Evolutionary conservation across 2,113 vertebrate species (phyloP).

Genomic region (Tretioscincus oriximinensis): DNA sequence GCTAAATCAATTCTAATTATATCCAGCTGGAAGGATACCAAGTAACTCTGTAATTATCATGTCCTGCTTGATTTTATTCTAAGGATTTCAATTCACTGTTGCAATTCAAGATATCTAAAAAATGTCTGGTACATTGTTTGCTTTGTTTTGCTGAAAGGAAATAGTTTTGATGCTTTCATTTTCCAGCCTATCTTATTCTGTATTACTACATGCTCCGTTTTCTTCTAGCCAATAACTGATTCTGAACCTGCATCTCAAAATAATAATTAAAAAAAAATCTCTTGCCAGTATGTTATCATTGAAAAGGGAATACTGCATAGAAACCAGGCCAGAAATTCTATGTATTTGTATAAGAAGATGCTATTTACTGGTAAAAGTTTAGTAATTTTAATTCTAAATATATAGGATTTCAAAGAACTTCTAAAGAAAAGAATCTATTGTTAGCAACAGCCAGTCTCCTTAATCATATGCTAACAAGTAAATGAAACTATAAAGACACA

Average conservation of each 20-base stretch:
- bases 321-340: too few relatives aligned
- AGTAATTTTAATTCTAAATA: too few relatives aligned
- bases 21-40: neutral
- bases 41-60: neutral
- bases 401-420: too few relatives aligned
- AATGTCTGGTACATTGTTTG: neutral
- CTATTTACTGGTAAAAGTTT: too few relatives aligned
- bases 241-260: neutral
- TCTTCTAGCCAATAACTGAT: neutral
- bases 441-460: too few relatives aligned
- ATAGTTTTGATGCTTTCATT: neutral
- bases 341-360: too few relatives aligned
- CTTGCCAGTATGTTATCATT: neutral
- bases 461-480: too few relatives aligned
- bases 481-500: too few relatives aligned
- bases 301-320: neutral
- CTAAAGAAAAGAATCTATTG: too few relatives aligned
- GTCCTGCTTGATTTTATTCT: neutral
- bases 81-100: neutral
- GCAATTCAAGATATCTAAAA: constrained; percentile 1
- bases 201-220: too few relatives aligned
- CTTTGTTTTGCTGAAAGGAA: neutral
- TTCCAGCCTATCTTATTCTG: neutral
- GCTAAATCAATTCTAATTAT: neutral
- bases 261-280: neutral